Evolutionary conservation across 2,797 vertebrate species (phyloP).

Genomic region (Florisuga fusca): DNA sequence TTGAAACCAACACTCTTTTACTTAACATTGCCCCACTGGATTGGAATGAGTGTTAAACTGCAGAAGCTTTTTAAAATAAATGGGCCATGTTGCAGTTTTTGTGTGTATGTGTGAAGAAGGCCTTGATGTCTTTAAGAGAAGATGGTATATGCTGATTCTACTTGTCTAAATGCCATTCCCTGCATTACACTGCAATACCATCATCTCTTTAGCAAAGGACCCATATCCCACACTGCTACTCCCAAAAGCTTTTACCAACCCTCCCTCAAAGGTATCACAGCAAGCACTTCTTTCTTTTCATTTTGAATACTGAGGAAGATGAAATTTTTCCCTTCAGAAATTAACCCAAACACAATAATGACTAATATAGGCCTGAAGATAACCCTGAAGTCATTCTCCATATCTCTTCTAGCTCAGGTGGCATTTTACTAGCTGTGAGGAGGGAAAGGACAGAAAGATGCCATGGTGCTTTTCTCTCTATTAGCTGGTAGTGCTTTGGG

Average conservation of each 20-base stretch:
- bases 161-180: background rate
- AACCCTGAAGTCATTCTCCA: background rate
- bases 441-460: background rate
- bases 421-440: background rate
- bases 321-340: background rate
- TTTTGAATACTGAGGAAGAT: background rate
- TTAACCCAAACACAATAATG: background rate
- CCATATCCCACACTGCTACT: rapidly evolving
- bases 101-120: background rate
- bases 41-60: background rate
- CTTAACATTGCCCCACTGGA: background rate
- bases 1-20: background rate
- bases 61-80: slow-evolving; percentile 17
- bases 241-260: background rate
- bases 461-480: background rate
- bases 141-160: background rate
- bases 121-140: background rate
- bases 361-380: background rate
- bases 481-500: background rate
- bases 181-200: background rate
- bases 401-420: background rate
- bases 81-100: background rate
- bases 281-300: background rate
- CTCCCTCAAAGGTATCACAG: background rate
- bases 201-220: background rate